Conservation (phyloP, 2,113 vertebrate species). For the Paedocypris sp. region DNA sequence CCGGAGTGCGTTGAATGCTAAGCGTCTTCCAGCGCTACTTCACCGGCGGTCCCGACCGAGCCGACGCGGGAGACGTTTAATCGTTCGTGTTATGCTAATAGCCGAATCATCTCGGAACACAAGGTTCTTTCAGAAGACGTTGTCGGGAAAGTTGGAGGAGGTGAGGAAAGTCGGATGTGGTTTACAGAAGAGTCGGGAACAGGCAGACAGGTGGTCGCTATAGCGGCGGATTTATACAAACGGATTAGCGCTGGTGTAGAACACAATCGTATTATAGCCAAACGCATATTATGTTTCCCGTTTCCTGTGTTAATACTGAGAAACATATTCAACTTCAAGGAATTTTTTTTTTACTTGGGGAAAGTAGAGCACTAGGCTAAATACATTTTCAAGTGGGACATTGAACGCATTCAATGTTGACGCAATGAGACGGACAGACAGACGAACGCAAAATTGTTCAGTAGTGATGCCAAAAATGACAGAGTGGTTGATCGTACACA, state of each 20-base stretch:
- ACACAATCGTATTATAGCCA: constrained; percentile 51
- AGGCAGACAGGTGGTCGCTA: constrained; percentile 59
- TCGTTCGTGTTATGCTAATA: neutral
- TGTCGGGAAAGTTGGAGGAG: constrained; percentile 39
- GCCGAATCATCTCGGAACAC: neutral
- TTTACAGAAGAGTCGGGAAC: constrained; percentile 54
- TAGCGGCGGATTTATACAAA: constrained; percentile 61
- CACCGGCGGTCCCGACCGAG: too few species aligned
- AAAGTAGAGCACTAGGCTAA: neutral
- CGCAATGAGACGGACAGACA: too few species aligned
- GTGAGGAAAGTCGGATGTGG: constrained; percentile 60
- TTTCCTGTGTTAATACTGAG: constrained; percentile 17
- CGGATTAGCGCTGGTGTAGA: constrained; percentile 48
- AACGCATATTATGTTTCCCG: constrained; percentile 29
- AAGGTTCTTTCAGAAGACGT: constrained; percentile 39
- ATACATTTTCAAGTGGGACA: too few species aligned
- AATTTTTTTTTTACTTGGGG: constrained; percentile 11
- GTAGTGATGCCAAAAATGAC: too few species aligned
- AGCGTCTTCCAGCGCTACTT: neutral
- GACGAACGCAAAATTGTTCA: too few species aligned
- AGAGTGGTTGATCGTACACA: too few species aligned
- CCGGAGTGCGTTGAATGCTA: constrained; percentile 5
- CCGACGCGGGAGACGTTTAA: neutral
- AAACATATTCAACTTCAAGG: constrained; percentile 25
- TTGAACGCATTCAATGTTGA: too few species aligned